Evolutionary conservation across 2,888 invertebrate genomes (phyloP), one percentile per base, ranked within the genome.

Genomic region (Agonum fuliginosum): DNA sequence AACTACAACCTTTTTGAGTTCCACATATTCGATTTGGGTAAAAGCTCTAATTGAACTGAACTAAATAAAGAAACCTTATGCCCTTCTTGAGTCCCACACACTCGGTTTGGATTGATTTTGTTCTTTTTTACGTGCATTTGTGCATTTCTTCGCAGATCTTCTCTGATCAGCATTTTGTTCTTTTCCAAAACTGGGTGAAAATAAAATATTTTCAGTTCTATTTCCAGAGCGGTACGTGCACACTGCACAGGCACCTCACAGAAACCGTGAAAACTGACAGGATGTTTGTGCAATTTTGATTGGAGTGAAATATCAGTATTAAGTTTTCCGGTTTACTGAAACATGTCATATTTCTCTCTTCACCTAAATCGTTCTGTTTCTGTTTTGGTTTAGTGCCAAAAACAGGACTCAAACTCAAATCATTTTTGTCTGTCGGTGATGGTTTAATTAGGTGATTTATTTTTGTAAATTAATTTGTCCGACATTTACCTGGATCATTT

Each of bases 341-440:
- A 48, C 71, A 48, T 30, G 37, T 37, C 58, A 22, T 46, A 24
- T 43, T 20, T 72, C 71, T 72, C 58, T 73, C 41, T 73, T 41
- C 41, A 58, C 41, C 41, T 58, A 5, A 10, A 24, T 73, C 73
- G 30, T 71, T 46, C 41, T 58, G 58, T 73, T 73, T 41, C 41
- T 73, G 58, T 73, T 37, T 58, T 58, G 73, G 73, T 41, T 58
- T 8, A 8, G 37, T 58, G 73, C 73, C 73, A 73, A 58, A 37
- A 17, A 48, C 48, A 27, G 5, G 8, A 71, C 19, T 71, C 24
- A 54, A n/a, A 54, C 12, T 10, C 10, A 58, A 22, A 54, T 54
- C 54, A 54, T 54, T 54, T 54, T 54, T 48, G 48, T 20, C n/a
- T 20, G 19, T 17, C 6, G 22, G 8, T 67, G 67, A 67, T 67